Evolutionary conservation across 2,888 invertebrate species (phyloP).

Genomic region (Lomographa bimaculata): DNA sequence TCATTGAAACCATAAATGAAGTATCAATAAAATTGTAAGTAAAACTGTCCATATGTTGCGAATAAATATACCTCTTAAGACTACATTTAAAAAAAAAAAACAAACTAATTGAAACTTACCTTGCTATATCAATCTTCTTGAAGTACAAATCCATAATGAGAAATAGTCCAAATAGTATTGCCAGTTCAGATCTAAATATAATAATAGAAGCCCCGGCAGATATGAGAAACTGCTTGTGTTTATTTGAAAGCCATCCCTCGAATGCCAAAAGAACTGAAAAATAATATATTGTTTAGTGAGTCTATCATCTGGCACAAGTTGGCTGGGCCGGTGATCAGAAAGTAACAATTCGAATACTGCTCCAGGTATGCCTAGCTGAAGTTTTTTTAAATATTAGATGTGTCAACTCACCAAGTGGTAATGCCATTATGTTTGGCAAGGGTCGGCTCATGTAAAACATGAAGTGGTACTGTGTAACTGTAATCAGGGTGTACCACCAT

Average conservation of each 20-base stretch:
- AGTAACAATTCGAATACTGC: no score
- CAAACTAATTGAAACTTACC: no score
- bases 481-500: constrained; percentile 92
- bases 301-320: no score
- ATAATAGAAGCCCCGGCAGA: constrained; percentile 94
- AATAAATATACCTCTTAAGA: no score
- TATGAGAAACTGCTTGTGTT: constrained; percentile 89
- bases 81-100: no score
- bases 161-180: constrained; percentile 93
- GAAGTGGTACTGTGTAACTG: constrained; percentile 98
- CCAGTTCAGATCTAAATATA: constrained; percentile 95
- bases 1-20: no score
- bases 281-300: no score
- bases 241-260: constrained; percentile 92
- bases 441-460: constrained; percentile 98
- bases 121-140: constrained; percentile 82
- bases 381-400: constrained; percentile 4
- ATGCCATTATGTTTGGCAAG: constrained; percentile 96
- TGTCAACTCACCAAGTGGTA: constrained; percentile 90
- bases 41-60: no score
- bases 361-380: no score
- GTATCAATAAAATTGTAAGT: no score
- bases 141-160: constrained; percentile 91
- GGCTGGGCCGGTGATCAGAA: no score
- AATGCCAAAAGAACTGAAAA: constrained; percentile 92